Evolutionary conservation across 2,113 vertebrate genomes (phyloP), one percentile per base, ranked within the genome.

Genomic region (Oncorhynchus masou): DNA sequence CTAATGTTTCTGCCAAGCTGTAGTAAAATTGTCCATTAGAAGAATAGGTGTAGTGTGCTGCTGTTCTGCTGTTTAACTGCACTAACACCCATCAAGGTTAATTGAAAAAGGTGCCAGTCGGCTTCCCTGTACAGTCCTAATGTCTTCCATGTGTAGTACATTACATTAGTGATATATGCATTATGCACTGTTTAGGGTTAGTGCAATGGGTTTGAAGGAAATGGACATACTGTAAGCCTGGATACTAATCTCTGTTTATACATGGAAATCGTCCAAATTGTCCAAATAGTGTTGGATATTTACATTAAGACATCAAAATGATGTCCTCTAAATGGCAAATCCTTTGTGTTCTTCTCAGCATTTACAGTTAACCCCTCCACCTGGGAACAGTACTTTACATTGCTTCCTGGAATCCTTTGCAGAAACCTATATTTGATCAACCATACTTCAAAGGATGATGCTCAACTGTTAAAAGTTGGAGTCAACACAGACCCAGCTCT

Each of bases 111-210:
- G 39, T 45, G 9, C 39, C 39, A 45, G 39, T 45, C 39, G 8
- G 60, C 39, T 16, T 19, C 57, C 24, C 15, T 25, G 15, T 67
- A 31, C 67, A 25, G 66, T 34, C 34, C 19, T 81, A 80, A 86
- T 81, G 22, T 57, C n/a, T 84, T 84, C 84, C 82, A 86, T 71
- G 48, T 86, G 84, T 72, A 22, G 54, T 57, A 20, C 54, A 57
- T 57, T 57, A 57, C 54, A 57, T 45, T 11, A 45, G 9, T 45
- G 39, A 45, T 45, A 45, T 45, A 2, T 45, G 39, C 39, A 45
- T 45, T 45, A 2, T 45, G 39, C 9, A 45, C 39, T 45, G 39
- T 2, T 45, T 45, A 45, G 39, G 9, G 39, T 45, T 45, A 45
- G 39, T 45, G 39, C 9, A 45, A 9, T 45, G 39, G 39, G 9